These are phyloP conservation scores for Microplitis manilae DNA, from an alignment of 2,888 invertebrate genomes.

Conservation along the genomic window DNA sequence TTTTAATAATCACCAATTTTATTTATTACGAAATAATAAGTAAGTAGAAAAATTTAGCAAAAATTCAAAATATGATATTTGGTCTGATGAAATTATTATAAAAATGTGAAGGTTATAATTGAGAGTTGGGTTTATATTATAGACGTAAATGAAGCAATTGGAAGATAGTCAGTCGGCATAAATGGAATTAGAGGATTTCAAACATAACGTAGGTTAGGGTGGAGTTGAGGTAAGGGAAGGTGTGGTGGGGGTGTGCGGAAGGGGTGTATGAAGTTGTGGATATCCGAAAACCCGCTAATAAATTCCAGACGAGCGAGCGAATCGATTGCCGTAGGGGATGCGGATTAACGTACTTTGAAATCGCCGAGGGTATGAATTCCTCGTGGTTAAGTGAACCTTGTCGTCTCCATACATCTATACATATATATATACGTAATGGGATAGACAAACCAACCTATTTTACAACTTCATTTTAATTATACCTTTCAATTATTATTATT, in stretches of 20 bases:
- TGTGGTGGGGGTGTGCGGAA: not conserved
- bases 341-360: conserved; percentile 52
- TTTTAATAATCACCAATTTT: too few species aligned
- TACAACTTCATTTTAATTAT: too few species aligned
- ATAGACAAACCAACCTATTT: too few species aligned
- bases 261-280: conserved; percentile 25
- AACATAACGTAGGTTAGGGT: conserved; percentile 3
- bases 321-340: conserved; percentile 52
- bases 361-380: conserved; percentile 19
- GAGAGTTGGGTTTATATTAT: not conserved
- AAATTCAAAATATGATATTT: too few species aligned
- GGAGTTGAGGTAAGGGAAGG: not conserved
- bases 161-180: not conserved
- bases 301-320: conserved; percentile 50
- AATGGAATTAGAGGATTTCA: conserved; percentile 7
- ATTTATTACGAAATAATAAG: too few species aligned
- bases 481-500: too few species aligned
- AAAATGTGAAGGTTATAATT: not conserved
- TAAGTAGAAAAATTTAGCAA: too few species aligned
- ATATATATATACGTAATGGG: not conserved
- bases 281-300: conserved; percentile 48
- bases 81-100: not conserved
- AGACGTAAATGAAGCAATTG: not conserved
- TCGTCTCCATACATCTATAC: conserved; percentile 35
- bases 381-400: conserved; percentile 13